Base-by-base conservation (phyloP, 2,113 vertebrate genomes). In the Bos javanicus region DNA sequence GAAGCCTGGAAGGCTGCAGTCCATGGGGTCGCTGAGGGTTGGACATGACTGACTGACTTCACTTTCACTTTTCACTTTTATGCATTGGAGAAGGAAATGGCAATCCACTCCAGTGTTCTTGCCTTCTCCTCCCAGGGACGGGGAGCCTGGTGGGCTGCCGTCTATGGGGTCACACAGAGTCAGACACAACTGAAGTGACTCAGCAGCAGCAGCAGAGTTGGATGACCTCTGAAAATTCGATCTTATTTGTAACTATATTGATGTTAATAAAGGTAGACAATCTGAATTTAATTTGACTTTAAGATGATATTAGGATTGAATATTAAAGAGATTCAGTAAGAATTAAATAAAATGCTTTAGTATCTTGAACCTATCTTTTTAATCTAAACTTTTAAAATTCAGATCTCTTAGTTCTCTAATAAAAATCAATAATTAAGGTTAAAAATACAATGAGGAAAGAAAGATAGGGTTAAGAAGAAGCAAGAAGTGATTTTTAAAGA, bases 231-330 rank as follows among this genome's bases (percentile, higher is more conserved):
- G 59, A 92, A 96, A 97, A 56, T 56, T 57, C 67, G 60, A 56
- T 87, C 25, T 1, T 87, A 71, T 95, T 10, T 2, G 6, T 78
- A 94, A 93, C 91, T 96, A 89, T 80, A 52, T 30, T 93, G 71
- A 94, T 86, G 87, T 93, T 97, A 95, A 97, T 97, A 74, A 90
- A 92, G 23, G 59, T 74, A 97, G 87, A 95, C 43, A 97, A 43
- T 96, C 39, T 83, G 26, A 12, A 96, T 83, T 97, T 90, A 82
- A 78, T 94, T 96, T 96, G 26, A 91, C 25, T 54, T 87, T 80
- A 67, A n/a, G 14, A 52, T n/a, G 7, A 78, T 30, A 87, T n/a
- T 94, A 92, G 14, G n/a, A 83, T 92, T 92, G 36, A 94, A 62
- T 89, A 88, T 90, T 91, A 88, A 64, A 97, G 86, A 50, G 2